Evolutionary conservation across 2,888 invertebrate genomes (phyloP).

Genomic region (Heliconius ismenius): DNA sequence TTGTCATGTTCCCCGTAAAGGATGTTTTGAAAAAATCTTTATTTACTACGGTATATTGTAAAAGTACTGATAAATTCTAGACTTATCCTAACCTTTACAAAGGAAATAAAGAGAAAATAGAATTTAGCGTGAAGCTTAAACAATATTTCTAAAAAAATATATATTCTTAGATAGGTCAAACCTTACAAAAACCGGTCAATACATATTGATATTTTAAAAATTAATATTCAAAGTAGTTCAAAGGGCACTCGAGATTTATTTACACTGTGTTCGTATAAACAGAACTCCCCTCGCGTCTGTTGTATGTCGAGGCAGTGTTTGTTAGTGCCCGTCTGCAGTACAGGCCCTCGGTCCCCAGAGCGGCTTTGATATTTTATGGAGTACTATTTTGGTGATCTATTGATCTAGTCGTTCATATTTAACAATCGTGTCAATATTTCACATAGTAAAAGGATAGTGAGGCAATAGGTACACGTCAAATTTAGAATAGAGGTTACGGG

Average conservation of each 20-base stretch:
- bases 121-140: background rate
- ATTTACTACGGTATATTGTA: background rate
- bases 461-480: background rate
- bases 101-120: background rate
- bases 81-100: background rate
- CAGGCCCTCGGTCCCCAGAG: constrained; percentile 56
- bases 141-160: background rate
- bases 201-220: constrained; percentile 35
- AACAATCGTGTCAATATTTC: constrained; percentile 24
- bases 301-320: constrained; percentile 74
- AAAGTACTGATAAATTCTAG: background rate
- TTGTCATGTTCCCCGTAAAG: background rate
- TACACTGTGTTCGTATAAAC: constrained; percentile 63
- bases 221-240: constrained; percentile 49
- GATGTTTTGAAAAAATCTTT: background rate
- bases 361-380: constrained; percentile 60
- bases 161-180: background rate
- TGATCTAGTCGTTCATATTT: constrained; percentile 44
- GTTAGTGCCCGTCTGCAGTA: constrained; percentile 63
- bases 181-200: background rate
- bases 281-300: constrained; percentile 72
- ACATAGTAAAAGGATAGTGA: background rate
- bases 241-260: constrained; percentile 68
- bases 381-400: constrained; percentile 49
- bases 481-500: background rate